phyloP scores from a whole-genome alignment of 2,797 vertebrate species.

The Pterois miles region DNA sequence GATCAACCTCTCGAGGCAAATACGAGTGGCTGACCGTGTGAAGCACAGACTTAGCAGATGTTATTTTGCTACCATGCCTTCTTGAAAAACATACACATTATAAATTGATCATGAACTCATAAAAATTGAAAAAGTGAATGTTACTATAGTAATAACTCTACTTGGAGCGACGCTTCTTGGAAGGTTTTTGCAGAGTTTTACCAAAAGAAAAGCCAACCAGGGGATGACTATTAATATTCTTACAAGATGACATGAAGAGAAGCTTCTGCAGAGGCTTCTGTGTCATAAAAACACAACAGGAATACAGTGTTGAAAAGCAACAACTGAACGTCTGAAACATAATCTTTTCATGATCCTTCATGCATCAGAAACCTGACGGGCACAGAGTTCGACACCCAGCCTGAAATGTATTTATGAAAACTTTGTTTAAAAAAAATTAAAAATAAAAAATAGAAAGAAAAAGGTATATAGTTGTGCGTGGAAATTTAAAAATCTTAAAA shows the following conservation, averaged over 20 bases:
- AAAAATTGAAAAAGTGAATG: too few relatives aligned
- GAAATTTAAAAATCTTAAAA: conserved; percentile 44
- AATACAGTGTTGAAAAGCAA: conserved; percentile 57
- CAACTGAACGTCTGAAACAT: conserved; percentile 55
- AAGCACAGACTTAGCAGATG: conserved; percentile 75
- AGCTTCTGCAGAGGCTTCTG: conserved; percentile 76
- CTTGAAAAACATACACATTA: conserved; percentile 74
- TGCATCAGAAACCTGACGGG: conserved; percentile 71
- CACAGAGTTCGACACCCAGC: conserved; percentile 81
- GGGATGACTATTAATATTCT: conserved; percentile 57
- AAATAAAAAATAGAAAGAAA: conserved; percentile 67
- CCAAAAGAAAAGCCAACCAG: conserved; percentile 68
- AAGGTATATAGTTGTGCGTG: conserved; percentile 88
- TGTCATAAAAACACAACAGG: conserved; percentile 78
- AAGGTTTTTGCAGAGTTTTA: conserved; percentile 63
- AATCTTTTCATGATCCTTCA: conserved; percentile 63
- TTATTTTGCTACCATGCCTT: conserved; percentile 87
- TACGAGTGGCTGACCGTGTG: conserved; percentile 38
- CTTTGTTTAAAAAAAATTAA: conserved; percentile 83
- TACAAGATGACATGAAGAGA: conserved; percentile 43
- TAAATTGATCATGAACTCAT: conserved; percentile 74
- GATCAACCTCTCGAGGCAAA: conserved; percentile 30
- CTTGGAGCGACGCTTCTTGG: conserved; percentile 78
- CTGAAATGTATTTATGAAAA: conserved; percentile 95
- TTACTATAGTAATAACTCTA: conserved; percentile 78